These are phyloP conservation scores for Conchocele bisecta DNA, from an alignment of 2,888 invertebrate species.

Conservation along the genomic window DNA sequence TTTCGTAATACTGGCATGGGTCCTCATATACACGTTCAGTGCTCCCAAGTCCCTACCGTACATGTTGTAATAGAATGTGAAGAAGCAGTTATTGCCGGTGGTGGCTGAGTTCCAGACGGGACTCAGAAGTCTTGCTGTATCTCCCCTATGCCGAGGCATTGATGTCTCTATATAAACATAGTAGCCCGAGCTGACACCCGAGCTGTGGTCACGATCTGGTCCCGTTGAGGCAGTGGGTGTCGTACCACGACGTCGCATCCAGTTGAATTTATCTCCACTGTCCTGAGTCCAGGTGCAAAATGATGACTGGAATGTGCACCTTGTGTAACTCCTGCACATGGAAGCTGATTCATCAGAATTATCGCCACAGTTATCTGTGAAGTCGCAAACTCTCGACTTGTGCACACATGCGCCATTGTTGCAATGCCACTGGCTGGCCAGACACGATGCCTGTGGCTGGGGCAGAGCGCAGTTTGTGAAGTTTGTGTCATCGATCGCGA, in stretches of 20 bases:
- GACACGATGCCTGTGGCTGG: slow-evolving; percentile 58
- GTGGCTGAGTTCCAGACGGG: slow-evolving; percentile 57
- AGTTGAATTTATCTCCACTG: slow-evolving; percentile 70
- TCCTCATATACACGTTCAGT: slow-evolving; percentile 70
- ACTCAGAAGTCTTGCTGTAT: slow-evolving; percentile 78
- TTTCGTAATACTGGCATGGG: slow-evolving; percentile 48
- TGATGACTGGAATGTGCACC: slow-evolving; percentile 75
- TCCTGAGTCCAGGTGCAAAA: slow-evolving; percentile 78
- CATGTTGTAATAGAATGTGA: slow-evolving; percentile 76
- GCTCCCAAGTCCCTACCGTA: slow-evolving; percentile 71
- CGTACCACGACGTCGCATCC: slow-evolving; percentile 63
- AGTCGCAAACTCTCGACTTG: slow-evolving; percentile 71
- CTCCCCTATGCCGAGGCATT: slow-evolving; percentile 66
- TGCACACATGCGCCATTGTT: slow-evolving; percentile 72
- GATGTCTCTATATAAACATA: slow-evolving; percentile 79
- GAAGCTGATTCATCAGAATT: slow-evolving; percentile 58
- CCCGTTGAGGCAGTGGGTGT: slow-evolving; percentile 64
- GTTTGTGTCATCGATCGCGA: slow-evolving; percentile 76
- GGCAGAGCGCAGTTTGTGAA: slow-evolving; percentile 73
- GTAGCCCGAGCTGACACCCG: slow-evolving; percentile 67
- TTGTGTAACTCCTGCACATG: slow-evolving; percentile 44
- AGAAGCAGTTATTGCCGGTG: slow-evolving; percentile 53
- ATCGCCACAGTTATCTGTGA: slow-evolving; percentile 78
- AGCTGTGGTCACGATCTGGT: slow-evolving; percentile 71
- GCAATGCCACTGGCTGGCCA: slow-evolving; percentile 58